Conservation (phyloP, 1,140 invertebrate species). For the Frieseomelitta varia region DNA sequence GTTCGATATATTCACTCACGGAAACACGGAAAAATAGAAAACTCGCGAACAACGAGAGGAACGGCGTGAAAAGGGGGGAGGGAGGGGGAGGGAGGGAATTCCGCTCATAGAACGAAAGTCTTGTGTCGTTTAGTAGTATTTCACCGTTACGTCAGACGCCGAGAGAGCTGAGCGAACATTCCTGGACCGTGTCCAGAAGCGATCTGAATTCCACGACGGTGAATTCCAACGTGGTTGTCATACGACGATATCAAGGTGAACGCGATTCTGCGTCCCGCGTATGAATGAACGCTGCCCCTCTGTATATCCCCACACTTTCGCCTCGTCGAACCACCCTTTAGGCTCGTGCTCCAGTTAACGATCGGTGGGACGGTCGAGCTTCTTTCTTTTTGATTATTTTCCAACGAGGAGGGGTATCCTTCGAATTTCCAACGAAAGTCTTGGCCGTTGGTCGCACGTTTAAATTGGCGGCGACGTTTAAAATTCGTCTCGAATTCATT, state of each 20-base stretch:
- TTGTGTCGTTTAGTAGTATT: slow-evolving; percentile 43
- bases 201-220: slow-evolving; percentile 57
- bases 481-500: no score
- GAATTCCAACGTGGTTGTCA: slow-evolving; percentile 18
- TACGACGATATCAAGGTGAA: slow-evolving; percentile 32
- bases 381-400: not conserved
- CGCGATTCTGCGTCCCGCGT: not conserved
- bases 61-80: not conserved
- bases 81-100: not conserved
- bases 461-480: no score
- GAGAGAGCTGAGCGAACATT: slow-evolving; percentile 52
- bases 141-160: slow-evolving; percentile 61
- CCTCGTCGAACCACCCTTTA: slow-evolving; percentile 18
- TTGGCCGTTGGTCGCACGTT: no score
- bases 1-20: no score
- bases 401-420: not conserved
- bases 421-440: not conserved
- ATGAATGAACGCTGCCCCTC: not conserved
- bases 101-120: slow-evolving; percentile 27
- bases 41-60: no score
- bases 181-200: slow-evolving; percentile 66
- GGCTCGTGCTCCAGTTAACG: slow-evolving; percentile 35
- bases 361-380: slow-evolving; percentile 35
- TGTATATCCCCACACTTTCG: not conserved
- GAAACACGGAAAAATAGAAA: no score